Evolutionary conservation across 2,113 vertebrate species (phyloP).

Genomic region (Turdus rufiventris): DNA sequence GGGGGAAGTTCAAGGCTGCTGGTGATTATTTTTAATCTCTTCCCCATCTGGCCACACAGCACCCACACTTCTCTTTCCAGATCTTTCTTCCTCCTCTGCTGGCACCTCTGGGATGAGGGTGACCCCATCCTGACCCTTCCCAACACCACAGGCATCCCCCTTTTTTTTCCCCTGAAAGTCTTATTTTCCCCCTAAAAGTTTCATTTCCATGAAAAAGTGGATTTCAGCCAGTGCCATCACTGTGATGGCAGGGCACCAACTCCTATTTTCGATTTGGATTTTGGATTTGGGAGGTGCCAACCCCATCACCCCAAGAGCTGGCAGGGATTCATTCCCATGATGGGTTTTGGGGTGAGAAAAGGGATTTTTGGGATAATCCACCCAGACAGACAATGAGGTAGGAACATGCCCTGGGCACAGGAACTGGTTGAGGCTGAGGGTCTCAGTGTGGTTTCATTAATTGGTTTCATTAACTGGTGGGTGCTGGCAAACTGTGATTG

Average conservation of each 20-base stretch:
- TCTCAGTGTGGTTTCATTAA: background rate
- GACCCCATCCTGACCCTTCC: background rate
- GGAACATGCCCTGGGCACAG: background rate
- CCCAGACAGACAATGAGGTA: rapidly evolving
- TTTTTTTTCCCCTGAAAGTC: rapidly evolving
- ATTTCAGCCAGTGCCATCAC: background rate
- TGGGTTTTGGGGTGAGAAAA: background rate
- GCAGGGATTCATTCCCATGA: background rate
- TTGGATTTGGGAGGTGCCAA: background rate
- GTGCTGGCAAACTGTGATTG: rapidly evolving
- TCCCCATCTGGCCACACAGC: background rate
- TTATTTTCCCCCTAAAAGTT: rapidly evolving
- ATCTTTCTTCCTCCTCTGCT: background rate
- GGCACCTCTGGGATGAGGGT: background rate
- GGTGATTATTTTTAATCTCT: background rate
- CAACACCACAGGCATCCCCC: rapidly evolving
- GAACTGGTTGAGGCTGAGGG: background rate
- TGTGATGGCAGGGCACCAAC: background rate
- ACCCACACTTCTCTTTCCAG: background rate
- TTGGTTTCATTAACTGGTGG: background rate
- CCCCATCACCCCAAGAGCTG: background rate
- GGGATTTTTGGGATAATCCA: background rate
- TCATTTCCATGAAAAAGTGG: background rate
- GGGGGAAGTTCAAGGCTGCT: rapidly evolving
- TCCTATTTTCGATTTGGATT: too few relatives aligned